A percentile compares a stretch with the other conserved stretches of the same genome.
Conservation (phyloP, 1,140 invertebrate genomes). For the Eciton burchellii region DNA sequence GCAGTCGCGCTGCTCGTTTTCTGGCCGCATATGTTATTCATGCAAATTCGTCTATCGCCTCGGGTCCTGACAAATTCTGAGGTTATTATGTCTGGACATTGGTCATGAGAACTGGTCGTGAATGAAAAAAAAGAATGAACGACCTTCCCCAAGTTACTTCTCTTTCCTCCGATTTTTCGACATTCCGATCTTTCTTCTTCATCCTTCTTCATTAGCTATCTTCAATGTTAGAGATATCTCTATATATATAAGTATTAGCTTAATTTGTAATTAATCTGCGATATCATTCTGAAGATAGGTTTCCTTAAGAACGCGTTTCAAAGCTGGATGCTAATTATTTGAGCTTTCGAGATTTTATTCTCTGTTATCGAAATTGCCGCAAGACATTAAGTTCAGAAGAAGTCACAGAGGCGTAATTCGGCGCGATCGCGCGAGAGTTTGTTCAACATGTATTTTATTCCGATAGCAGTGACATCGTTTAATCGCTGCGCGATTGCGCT, state of each 20-base stretch:
- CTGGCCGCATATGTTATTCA: slow-evolving; percentile 38
- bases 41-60: slow-evolving; percentile 1
- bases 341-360: background rate
- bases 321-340: slow-evolving; percentile 14
- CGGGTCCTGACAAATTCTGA: background rate
- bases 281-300: background rate
- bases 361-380: slow-evolving; percentile 2
- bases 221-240: background rate
- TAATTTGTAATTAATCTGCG: background rate
- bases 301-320: background rate
- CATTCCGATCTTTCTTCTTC: background rate
- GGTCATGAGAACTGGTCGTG: slow-evolving; percentile 28
- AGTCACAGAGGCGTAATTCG: slow-evolving; percentile 22
- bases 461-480: slow-evolving; percentile 34
- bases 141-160: background rate
- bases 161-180: no score
- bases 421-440: background rate
- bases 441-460: background rate
- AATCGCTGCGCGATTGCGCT: background rate
- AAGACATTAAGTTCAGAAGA: slow-evolving; percentile 3
- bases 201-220: background rate
- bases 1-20: slow-evolving; percentile 7
- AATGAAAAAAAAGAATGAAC: slow-evolving; percentile 46
- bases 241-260: no score
- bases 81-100: slow-evolving; percentile 47